Conservation (phyloP, 2,797 vertebrate species). For the Steatocranus sp. region DNA sequence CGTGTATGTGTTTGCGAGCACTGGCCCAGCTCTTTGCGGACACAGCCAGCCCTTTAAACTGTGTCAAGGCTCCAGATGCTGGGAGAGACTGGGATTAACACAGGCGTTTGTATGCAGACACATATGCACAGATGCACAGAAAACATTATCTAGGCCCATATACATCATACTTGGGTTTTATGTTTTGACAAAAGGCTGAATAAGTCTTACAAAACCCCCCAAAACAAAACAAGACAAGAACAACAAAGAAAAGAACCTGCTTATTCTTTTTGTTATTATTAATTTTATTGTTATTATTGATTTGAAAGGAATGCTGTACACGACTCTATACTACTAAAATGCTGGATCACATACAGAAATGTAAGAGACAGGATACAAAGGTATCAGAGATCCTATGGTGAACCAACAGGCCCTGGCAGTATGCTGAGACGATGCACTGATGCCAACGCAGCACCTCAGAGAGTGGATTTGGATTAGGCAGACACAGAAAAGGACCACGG, state of each 20-base stretch:
- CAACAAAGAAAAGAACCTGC: background rate
- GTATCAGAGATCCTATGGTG: constrained; percentile 34
- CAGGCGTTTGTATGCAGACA: constrained; percentile 62
- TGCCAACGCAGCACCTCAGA: constrained; percentile 56
- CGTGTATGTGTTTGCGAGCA: constrained; percentile 30
- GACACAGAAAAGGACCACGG: constrained; percentile 57
- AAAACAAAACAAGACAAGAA: background rate
- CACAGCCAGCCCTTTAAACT: constrained; percentile 75
- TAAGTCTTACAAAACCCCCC: background rate
- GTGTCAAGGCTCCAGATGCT: constrained; percentile 79
- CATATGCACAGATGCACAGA: constrained; percentile 35
- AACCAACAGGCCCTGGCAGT: constrained; percentile 36
- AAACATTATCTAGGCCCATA: constrained; percentile 19
- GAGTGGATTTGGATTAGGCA: constrained; percentile 56
- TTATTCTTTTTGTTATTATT: background rate
- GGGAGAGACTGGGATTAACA: constrained; percentile 76
- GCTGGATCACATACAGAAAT: constrained; percentile 15
- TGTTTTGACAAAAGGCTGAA: constrained; percentile 1
- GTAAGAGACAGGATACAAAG: constrained; percentile 25
- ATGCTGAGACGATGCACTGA: constrained; percentile 11
- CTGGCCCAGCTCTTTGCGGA: constrained; percentile 64
- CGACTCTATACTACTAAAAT: background rate
- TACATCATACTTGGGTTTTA: constrained; percentile 29
- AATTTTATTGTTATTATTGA: background rate
- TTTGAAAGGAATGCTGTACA: background rate